phyloP scores from a whole-genome alignment of 2,888 invertebrate species.

The Panorpa germanica region DNA sequence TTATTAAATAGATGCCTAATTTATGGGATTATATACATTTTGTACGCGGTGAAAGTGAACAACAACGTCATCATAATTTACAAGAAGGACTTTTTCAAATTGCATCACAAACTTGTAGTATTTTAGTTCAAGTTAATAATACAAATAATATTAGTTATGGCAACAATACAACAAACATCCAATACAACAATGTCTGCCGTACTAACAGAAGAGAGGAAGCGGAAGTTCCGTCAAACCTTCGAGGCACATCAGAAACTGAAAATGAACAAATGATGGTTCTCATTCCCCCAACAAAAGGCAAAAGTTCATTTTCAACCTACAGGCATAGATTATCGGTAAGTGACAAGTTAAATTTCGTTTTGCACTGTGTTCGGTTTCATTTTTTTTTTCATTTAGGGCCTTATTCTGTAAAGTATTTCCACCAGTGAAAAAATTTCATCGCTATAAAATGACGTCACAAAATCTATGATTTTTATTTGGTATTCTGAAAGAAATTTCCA shows the following conservation, averaged over 20 bases:
- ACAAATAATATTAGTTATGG: slow-evolving; percentile 56
- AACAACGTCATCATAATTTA: slow-evolving; percentile 38
- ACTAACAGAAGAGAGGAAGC: slow-evolving; percentile 19
- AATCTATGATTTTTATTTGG: too few species aligned
- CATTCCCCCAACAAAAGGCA: slow-evolving; percentile 32
- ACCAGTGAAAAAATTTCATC: too few species aligned
- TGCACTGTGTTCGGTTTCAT: slow-evolving; percentile 8
- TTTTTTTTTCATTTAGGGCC: slow-evolving; percentile 9
- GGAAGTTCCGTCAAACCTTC: slow-evolving; percentile 1
- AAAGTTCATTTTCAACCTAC: slow-evolving; percentile 29
- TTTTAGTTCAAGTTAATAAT: slow-evolving; percentile 56
- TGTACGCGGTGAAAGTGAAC: slow-evolving; percentile 22
- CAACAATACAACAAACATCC: slow-evolving; percentile 39
- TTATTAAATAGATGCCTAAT: slow-evolving; percentile 32
- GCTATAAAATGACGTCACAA: too few species aligned
- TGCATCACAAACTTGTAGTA: slow-evolving; percentile 59
- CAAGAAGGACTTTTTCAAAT: slow-evolving; percentile 63
- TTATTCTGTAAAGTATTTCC: too few species aligned
- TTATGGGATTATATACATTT: slow-evolving; percentile 40
- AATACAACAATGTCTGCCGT: slow-evolving; percentile 29
- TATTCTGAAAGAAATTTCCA: too few species aligned
- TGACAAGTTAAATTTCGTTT: too few species aligned
- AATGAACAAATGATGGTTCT: slow-evolving; percentile 30
- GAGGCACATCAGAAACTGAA: slow-evolving; percentile 11
- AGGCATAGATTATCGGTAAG: slow-evolving; percentile 43